Percentiles rank a stretch among this genome's conserved stretches.
Conservation (phyloP, 2,797 vertebrate species). For the Peromyscus aztecus region DNA sequence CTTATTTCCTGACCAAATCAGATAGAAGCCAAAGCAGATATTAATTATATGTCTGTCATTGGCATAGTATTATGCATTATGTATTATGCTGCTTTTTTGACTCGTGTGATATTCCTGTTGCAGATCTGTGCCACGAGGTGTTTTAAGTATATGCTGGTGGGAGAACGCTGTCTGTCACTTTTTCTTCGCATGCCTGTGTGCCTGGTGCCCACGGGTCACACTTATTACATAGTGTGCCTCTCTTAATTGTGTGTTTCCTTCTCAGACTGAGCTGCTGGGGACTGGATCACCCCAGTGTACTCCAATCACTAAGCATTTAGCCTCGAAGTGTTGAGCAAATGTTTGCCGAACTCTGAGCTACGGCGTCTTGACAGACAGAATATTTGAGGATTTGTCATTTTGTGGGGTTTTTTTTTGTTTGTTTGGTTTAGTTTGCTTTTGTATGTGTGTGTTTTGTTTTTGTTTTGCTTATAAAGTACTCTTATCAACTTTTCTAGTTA, state of each 20-base stretch:
- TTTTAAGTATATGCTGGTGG: slow-evolving; percentile 6
- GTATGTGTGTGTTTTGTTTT: not conserved
- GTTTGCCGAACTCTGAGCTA: not conserved
- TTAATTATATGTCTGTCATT: slow-evolving; percentile 26
- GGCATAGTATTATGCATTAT: not conserved
- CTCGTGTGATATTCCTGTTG: not conserved
- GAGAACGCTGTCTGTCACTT: not conserved
- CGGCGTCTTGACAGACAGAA: not conserved
- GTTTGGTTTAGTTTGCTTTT: not conserved
- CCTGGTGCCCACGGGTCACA: not conserved
- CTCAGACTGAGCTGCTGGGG: not conserved
- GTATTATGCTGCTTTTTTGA: not conserved
- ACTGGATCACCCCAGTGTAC: not conserved
- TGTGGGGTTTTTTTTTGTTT: not conserved
- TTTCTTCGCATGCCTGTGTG: not conserved
- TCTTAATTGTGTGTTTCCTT: slow-evolving; percentile 25
- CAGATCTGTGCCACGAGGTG: not conserved
- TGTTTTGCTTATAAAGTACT: not conserved
- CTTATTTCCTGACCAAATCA: slow-evolving; percentile 46
- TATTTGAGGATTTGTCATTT: not conserved
- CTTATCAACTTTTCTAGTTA: slow-evolving; percentile 36
- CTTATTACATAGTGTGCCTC: not conserved
- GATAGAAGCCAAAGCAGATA: not conserved
- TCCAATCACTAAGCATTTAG: not conserved
- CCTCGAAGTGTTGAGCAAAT: not conserved